Base-by-base conservation (phyloP, 2,113 vertebrate genomes). In the Perca flavescens region DNA sequence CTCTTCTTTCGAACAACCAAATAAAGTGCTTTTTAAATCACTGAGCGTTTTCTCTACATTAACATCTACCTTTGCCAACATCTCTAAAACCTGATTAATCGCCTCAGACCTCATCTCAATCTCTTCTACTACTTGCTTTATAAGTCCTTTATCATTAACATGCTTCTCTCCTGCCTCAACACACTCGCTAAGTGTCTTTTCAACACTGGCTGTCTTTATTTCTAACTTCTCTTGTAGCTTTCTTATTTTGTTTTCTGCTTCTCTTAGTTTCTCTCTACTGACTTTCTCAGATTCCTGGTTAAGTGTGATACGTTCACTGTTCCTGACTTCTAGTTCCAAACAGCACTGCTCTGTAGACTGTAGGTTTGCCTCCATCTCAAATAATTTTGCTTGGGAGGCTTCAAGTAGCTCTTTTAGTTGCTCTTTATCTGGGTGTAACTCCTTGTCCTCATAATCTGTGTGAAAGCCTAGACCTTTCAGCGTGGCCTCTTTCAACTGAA, bases 401-500 rank as follows among this genome's bases (percentile, higher is more conserved):
- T 94, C 91, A 1, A 95, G 79, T 7, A 89, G 88, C 36, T 82
- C 83, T 69, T 80, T 80, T 61, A 94, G 88, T 21, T 91, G 86
- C 3, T 94, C 91, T 36, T 87, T 90, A 66, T 95, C 93, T 16
- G 79, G 75, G 12, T 88, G 75, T 1, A 83, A 46, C 13, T 88
- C 87, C 21, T 89, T 81, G 0, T 89, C 90, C 17, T 89, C 84
- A 13, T 88, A 88, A 69, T 92, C 91, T 46, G 86, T 47, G 72
- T 92, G 94, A 83, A 95, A 96, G 62, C 95, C 96, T 22, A 96
- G 91, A 73, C 94, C 95, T 88, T 94, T 93, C 40, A 96, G 82
- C 0, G 94, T 96, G 68, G 96, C 96, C 74, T 96, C 95, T 82
- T 94, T 96, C 57, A 96, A 83, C 56, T 96, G 95, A 10, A 96